Percentiles rank a stretch among this genome's conserved stretches.
These are phyloP conservation scores for Lycorma delicatula DNA, from an alignment of 1,140 invertebrate genomes.

Conservation along the genomic window DNA sequence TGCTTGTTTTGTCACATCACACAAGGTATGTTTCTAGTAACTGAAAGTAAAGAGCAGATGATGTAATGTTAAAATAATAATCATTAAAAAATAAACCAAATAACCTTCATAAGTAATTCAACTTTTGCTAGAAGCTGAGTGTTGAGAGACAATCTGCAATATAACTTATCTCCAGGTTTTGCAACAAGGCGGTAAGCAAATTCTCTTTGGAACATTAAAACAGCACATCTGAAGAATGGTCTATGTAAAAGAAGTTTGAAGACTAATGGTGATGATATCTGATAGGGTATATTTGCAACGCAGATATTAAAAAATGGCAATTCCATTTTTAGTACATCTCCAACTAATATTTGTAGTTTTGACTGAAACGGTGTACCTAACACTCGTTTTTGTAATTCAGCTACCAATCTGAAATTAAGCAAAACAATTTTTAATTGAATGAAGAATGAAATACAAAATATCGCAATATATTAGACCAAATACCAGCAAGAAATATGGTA, in stretches of 20 bases:
- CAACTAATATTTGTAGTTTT: conserved; percentile 88
- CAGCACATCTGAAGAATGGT: conserved; percentile 80
- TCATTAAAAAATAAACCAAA: no score
- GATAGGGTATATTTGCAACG: conserved; percentile 98
- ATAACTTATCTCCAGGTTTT: conserved; percentile 94
- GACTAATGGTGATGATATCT: conserved; percentile 96
- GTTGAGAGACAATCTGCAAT: conserved; percentile 93
- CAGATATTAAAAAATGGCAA: conserved; percentile 99
- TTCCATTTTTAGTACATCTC: conserved; percentile 91
- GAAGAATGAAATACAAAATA: no score
- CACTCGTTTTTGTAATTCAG: conserved; percentile 96
- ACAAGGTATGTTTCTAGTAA: no score
- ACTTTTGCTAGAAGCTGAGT: conserved; percentile 92
- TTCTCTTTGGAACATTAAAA: conserved; percentile 98
- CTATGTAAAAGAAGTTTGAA: conserved; percentile 94
- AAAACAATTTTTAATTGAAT: no score
- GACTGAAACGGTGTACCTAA: conserved; percentile 76
- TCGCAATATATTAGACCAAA: no score
- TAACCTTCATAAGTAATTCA: conserved; percentile 94
- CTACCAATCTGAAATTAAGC: conserved; percentile 62
- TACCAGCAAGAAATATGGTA: no score
- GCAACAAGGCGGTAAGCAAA: conserved; percentile 96
- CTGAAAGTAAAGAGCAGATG: no score
- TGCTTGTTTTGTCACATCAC: no score
- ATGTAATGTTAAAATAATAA: no score